Percentiles rank a stretch among this genome's conserved stretches.
Conservation (phyloP, 2,113 vertebrate species). For the Malurus cyaneus region DNA sequence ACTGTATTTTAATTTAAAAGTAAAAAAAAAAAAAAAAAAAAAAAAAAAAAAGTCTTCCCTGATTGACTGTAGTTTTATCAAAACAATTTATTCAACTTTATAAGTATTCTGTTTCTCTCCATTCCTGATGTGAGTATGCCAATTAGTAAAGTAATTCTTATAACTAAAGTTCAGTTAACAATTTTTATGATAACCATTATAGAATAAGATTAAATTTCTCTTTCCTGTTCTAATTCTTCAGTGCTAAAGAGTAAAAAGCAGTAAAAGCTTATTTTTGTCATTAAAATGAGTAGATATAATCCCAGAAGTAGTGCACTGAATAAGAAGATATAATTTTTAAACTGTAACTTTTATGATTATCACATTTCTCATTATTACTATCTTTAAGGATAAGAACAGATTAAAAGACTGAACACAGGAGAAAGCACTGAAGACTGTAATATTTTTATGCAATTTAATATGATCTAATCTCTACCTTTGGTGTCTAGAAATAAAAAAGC, state of each 20-base stretch:
- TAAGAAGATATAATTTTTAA: slow-evolving; percentile 5
- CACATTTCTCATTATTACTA: slow-evolving; percentile 33
- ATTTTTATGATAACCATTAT: background rate
- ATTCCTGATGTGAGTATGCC: background rate
- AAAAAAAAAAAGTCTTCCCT: background rate
- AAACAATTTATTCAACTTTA: background rate
- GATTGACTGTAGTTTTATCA: background rate
- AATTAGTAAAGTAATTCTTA: background rate
- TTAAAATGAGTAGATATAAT: slow-evolving; percentile 28
- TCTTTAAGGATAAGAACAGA: slow-evolving; percentile 27
- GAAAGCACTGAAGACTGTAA: background rate
- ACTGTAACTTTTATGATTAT: slow-evolving; percentile 11
- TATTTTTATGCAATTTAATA: background rate
- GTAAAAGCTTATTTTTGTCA: slow-evolving; percentile 7
- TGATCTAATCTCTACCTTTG: background rate
- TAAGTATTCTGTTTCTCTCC: background rate
- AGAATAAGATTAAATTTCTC: background rate
- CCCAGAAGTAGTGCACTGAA: background rate
- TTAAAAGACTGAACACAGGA: slow-evolving; percentile 23
- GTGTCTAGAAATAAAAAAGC: background rate
- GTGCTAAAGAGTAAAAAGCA: background rate
- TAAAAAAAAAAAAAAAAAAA: background rate
- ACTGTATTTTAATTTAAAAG: background rate
- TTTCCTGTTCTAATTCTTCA: background rate
- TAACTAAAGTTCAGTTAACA: background rate